phyloP scores from a whole-genome alignment of 2,888 invertebrate genomes.

The Philhelius pedissequus region DNA sequence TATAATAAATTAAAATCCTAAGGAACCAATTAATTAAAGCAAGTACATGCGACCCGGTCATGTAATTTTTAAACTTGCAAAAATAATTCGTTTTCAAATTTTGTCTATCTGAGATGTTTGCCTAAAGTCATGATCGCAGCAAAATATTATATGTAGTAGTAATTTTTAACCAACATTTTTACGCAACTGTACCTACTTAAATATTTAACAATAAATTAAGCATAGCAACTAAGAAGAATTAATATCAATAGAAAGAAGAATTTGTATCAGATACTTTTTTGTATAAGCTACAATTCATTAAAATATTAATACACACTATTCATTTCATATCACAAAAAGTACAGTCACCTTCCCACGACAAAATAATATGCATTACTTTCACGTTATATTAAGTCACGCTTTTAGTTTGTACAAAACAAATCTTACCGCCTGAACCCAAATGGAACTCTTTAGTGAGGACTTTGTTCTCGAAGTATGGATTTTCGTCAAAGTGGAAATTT shows the following conservation, averaged over 20 bases:
- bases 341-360: slow-evolving; percentile 9
- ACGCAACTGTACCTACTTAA: no score
- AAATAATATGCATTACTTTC: slow-evolving; percentile 5
- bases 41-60: no score
- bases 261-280: not conserved
- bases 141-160: no score
- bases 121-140: no score
- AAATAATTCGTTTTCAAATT: no score
- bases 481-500: slow-evolving; percentile 88
- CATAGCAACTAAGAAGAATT: no score
- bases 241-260: not conserved
- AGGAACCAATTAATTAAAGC: no score
- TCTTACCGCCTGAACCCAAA: slow-evolving; percentile 76
- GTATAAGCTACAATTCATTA: not conserved
- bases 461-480: slow-evolving; percentile 90
- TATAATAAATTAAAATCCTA: no score
- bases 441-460: slow-evolving; percentile 88
- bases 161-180: no score
- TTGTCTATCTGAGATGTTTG: no score
- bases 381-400: not conserved
- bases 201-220: no score
- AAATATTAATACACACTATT: slow-evolving; percentile 1
- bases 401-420: not conserved
- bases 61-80: no score
- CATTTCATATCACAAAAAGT: slow-evolving; percentile 5